These are phyloP conservation scores for Botia almorhae DNA, from an alignment of 2,797 vertebrate species.

Conservation along the genomic window DNA sequence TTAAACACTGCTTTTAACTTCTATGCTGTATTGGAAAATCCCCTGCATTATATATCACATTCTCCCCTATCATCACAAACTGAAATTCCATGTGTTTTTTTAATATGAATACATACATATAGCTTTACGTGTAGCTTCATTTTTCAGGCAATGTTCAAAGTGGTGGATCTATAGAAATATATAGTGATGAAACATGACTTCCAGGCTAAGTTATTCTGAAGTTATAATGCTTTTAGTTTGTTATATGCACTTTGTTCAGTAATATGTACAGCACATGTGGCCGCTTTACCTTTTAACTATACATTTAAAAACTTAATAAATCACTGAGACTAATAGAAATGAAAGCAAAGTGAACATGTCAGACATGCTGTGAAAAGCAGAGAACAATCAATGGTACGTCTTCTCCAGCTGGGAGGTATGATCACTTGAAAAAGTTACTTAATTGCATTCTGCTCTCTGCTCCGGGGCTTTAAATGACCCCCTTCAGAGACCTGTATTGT, in stretches of 20 bases:
- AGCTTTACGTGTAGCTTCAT: no score
- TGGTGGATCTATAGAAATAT: background rate
- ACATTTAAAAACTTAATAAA: background rate
- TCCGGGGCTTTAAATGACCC: constrained; percentile 61
- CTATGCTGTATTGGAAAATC: no score
- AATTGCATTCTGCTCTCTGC: constrained; percentile 65
- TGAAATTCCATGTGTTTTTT: background rate
- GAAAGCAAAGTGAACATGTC: constrained; percentile 32
- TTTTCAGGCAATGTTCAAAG: no score
- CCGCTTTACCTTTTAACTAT: background rate
- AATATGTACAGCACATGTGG: background rate
- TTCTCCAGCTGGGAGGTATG: constrained; percentile 66
- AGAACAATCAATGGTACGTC: constrained; percentile 54
- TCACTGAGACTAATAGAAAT: constrained; percentile 49
- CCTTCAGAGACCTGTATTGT: constrained; percentile 59
- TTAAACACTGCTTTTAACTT: background rate
- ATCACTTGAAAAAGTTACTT: constrained; percentile 65
- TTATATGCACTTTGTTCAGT: background rate
- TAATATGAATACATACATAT: no score
- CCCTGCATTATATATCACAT: background rate
- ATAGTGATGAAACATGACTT: background rate
- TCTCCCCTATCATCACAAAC: background rate
- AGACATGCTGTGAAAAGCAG: constrained; percentile 48
- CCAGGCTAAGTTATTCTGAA: background rate
- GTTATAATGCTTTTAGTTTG: background rate